These are phyloP conservation scores for Megamerina dolium DNA, from an alignment of 2,888 invertebrate genomes.

Conservation along the genomic window DNA sequence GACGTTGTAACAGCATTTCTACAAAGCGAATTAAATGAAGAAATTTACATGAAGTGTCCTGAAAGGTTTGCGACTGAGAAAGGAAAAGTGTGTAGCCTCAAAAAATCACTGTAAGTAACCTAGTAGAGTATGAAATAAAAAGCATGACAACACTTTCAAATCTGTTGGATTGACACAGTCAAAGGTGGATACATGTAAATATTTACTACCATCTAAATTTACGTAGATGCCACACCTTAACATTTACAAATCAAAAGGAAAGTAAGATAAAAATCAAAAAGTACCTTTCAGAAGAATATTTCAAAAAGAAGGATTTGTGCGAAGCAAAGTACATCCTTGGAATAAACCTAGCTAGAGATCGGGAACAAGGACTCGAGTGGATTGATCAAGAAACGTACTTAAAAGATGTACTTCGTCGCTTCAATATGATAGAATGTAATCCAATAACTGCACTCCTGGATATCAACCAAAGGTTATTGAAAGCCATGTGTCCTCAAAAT, in stretches of 20 bases:
- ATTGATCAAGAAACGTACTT: slow-evolving; percentile 11
- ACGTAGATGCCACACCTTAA: slow-evolving; percentile 11
- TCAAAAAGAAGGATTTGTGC: slow-evolving; percentile 14
- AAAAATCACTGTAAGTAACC: slow-evolving; percentile 20
- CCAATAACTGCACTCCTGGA: slow-evolving; percentile 8
- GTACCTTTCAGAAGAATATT: neutral
- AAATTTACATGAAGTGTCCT: slow-evolving; percentile 16
- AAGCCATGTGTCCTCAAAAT: neutral
- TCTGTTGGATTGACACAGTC: slow-evolving; percentile 4
- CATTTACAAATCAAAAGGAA: slow-evolving; percentile 1
- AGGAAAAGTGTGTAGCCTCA: slow-evolving; percentile 11
- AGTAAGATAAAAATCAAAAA: neutral
- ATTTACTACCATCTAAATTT: slow-evolving; percentile 9
- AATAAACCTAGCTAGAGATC: slow-evolving; percentile 7
- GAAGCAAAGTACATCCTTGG: slow-evolving; percentile 6
- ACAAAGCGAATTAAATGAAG: slow-evolving; percentile 13
- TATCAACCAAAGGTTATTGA: slow-evolving; percentile 4
- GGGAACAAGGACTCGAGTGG: slow-evolving; percentile 2
- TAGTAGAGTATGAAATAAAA: slow-evolving; percentile 17
- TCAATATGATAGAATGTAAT: slow-evolving; percentile 9
- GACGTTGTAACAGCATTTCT: slow-evolving; percentile 11
- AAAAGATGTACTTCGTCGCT: neutral
- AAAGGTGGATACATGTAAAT: slow-evolving; percentile 8
- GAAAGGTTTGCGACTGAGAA: slow-evolving; percentile 7
- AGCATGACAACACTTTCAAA: slow-evolving; percentile 9